Conservation (phyloP, 2,113 vertebrate species). For the Hippocampus mohnikei region DNA sequence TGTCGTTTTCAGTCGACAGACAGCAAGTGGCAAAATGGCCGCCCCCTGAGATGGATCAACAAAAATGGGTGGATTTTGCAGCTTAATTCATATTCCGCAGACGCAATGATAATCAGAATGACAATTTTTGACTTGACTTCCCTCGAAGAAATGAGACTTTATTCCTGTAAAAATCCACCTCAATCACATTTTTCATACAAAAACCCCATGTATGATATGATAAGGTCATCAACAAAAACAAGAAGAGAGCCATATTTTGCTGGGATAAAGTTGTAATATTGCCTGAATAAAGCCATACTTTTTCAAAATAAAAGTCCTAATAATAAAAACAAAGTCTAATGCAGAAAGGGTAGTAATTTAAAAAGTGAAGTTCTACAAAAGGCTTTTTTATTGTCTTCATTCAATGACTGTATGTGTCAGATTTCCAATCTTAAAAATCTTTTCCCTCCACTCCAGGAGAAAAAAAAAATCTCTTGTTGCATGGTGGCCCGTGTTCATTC, state of each 20-base stretch:
- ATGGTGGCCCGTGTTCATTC: conserved; percentile 60
- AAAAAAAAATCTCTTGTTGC: conserved; percentile 30
- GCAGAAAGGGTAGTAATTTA: neutral
- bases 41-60: too few relatives aligned
- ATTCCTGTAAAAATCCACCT: too few relatives aligned
- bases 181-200: too few relatives aligned
- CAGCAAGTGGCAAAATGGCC: too few relatives aligned
- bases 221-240: neutral
- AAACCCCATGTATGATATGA: too few relatives aligned
- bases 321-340: neutral
- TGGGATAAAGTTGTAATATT: neutral
- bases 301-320: neutral
- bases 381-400: neutral
- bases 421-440: conserved; percentile 7
- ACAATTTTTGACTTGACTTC: too few relatives aligned
- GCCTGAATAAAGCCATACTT: neutral
- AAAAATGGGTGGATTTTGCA: too few relatives aligned
- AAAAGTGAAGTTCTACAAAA: too few relatives aligned
- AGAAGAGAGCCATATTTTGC: neutral
- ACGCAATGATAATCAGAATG: too few relatives aligned
- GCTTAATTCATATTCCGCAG: too few relatives aligned
- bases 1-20: too few relatives aligned
- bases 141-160: too few relatives aligned
- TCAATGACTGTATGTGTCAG: neutral
- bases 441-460: neutral